Percentiles rank a stretch among this genome's conserved stretches.
Conservation (phyloP, 92 coral and sea anemone species). For the Epizoanthus ramosus region DNA sequence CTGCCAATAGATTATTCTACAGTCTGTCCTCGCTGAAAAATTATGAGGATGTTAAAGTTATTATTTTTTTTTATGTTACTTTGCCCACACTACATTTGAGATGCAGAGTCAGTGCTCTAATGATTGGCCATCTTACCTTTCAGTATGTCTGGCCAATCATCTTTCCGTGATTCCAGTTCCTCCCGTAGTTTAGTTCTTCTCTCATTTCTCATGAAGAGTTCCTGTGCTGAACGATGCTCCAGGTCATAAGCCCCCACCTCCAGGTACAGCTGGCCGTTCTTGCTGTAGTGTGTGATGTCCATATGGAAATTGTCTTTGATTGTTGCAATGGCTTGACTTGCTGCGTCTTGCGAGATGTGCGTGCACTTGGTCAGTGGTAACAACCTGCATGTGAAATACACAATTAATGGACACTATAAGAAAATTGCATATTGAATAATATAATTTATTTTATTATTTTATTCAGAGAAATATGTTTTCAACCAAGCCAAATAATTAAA, state of each 20-base stretch:
- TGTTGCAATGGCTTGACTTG: slow-evolving; percentile 55
- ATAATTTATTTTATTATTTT: too few species aligned
- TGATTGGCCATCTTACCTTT: slow-evolving; percentile 52
- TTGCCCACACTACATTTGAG: background rate
- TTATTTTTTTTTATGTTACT: too few species aligned
- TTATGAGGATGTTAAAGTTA: too few species aligned
- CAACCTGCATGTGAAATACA: slow-evolving; percentile 53
- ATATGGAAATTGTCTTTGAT: slow-evolving; percentile 83
- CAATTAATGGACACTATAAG: background rate
- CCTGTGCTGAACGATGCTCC: slow-evolving; percentile 94
- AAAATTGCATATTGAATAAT: too few species aligned
- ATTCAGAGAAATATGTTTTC: too few species aligned
- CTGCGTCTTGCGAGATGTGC: slow-evolving; percentile 75
- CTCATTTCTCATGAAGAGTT: slow-evolving; percentile 90
- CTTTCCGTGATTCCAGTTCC: slow-evolving; percentile 69
- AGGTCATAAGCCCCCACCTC: slow-evolving; percentile 93
- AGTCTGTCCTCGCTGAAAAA: too few species aligned
- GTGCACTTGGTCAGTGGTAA: slow-evolving; percentile 73
- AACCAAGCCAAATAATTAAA: too few species aligned
- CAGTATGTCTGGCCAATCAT: slow-evolving; percentile 90
- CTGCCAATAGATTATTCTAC: too few species aligned
- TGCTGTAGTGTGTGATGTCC: slow-evolving; percentile 93
- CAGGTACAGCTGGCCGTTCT: slow-evolving; percentile 86
- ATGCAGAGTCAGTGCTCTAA: too few species aligned
- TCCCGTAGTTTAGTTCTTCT: slow-evolving; percentile 83